Evolutionary conservation across 1,140 invertebrate species (phyloP).

Genomic region (Ladona fulva): DNA sequence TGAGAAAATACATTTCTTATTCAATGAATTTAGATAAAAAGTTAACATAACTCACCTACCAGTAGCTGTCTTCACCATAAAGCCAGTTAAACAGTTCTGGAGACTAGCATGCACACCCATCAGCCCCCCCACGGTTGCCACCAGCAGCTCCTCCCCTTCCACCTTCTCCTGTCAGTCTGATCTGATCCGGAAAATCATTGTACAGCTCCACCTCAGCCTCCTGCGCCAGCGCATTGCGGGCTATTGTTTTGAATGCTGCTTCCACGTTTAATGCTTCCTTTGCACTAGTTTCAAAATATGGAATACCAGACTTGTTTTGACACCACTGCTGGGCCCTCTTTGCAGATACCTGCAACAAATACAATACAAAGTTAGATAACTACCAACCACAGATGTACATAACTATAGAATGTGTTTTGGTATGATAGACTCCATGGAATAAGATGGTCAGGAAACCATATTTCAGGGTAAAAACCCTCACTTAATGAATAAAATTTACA

Average conservation of each 20-base stretch:
- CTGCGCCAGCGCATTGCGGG: conserved; percentile 91
- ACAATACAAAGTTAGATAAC: conserved; percentile 16
- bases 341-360: conserved; percentile 61
- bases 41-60: background rate
- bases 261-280: conserved; percentile 98
- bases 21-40: background rate
- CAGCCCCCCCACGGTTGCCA: conserved; percentile 44
- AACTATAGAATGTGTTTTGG: too few species aligned
- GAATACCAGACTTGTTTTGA: conserved; percentile 95
- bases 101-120: conserved; percentile 70
- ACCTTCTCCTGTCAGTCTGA: conserved; percentile 62
- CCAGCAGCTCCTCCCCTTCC: conserved; percentile 37
- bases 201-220: conserved; percentile 76
- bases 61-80: background rate
- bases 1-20: background rate
- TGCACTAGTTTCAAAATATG: conserved; percentile 97
- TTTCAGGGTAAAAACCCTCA: too few species aligned
- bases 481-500: too few species aligned
- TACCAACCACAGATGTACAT: too few species aligned
- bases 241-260: conserved; percentile 96
- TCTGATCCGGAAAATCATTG: conserved; percentile 96
- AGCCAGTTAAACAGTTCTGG: conserved; percentile 14
- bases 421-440: too few species aligned
- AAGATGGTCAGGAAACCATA: too few species aligned
- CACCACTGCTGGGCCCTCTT: conserved; percentile 98